phyloP scores from a whole-genome alignment of 1,140 invertebrate species.

The Platyscapa corneri region DNA sequence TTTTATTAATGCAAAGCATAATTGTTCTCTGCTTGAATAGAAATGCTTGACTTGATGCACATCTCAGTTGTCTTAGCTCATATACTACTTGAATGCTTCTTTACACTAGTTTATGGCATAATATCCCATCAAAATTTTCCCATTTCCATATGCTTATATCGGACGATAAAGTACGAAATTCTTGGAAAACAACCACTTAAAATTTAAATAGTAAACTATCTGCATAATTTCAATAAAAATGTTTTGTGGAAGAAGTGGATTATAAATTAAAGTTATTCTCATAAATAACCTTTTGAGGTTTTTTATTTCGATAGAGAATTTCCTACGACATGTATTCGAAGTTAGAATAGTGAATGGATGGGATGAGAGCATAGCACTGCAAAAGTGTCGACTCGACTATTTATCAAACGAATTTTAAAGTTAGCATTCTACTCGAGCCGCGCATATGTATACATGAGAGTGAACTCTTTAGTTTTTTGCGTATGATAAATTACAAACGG shows the following conservation, averaged over 20 bases:
- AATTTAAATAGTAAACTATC: neutral
- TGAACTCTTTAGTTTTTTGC: no score
- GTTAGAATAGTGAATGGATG: neutral
- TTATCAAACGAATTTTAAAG: neutral
- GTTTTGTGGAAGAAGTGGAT: conserved; percentile 19
- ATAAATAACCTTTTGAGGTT: neutral
- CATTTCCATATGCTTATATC: neutral
- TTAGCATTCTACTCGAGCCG: neutral
- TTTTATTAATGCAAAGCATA: no score
- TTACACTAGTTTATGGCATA: conserved; percentile 30
- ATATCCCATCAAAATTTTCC: conserved; percentile 55
- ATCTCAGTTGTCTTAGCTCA: neutral
- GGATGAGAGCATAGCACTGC: neutral
- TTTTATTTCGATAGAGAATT: neutral
- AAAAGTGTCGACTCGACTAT: neutral
- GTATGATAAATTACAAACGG: no score
- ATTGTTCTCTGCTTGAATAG: no score
- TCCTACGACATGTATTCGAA: neutral
- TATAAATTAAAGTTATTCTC: neutral
- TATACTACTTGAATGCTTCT: conserved; percentile 43
- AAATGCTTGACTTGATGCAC: no score
- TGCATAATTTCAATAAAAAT: conserved; percentile 52
- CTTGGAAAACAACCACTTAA: neutral
- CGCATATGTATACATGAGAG: no score
- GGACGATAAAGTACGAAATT: neutral